phyloP scores from a whole-genome alignment of 2,888 invertebrate species.

The Anagyrus pseudococci region DNA sequence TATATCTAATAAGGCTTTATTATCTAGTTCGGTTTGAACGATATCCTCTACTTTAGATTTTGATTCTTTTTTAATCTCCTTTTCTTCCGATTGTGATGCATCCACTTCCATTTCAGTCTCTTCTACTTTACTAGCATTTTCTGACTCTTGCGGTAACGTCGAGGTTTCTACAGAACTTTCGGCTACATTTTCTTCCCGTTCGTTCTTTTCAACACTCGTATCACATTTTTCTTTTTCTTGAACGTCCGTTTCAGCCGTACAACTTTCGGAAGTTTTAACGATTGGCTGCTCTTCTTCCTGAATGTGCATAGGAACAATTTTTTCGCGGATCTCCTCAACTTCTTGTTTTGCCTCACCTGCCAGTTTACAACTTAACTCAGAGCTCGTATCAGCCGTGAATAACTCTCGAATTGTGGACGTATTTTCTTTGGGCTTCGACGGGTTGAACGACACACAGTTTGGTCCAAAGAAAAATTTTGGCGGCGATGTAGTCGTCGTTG shows the following conservation, averaged over 20 bases:
- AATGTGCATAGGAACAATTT: conserved; percentile 28
- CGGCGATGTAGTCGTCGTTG: conserved; percentile 39
- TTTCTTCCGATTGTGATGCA: neutral
- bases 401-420: conserved; percentile 3
- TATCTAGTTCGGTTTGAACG: neutral
- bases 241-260: too few relatives aligned
- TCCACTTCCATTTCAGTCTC: conserved; percentile 9
- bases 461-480: conserved; percentile 60
- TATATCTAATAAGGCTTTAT: conserved; percentile 28
- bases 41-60: neutral
- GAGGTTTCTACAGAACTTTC: neutral
- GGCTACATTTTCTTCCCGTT: neutral
- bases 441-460: conserved; percentile 55
- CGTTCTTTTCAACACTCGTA: neutral
- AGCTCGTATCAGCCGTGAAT: conserved; percentile 20
- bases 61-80: neutral
- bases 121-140: neutral
- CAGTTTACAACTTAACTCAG: conserved; percentile 31
- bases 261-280: neutral
- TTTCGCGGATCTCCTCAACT: conserved; percentile 20
- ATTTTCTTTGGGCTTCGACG: conserved; percentile 30
- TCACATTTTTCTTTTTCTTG: conserved; percentile 35
- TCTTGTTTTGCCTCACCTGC: conserved; percentile 18
- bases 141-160: neutral
- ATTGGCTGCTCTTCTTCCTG: conserved; percentile 1